Conservation (phyloP, 1,140 invertebrate genomes). For the Solen grandis region DNA sequence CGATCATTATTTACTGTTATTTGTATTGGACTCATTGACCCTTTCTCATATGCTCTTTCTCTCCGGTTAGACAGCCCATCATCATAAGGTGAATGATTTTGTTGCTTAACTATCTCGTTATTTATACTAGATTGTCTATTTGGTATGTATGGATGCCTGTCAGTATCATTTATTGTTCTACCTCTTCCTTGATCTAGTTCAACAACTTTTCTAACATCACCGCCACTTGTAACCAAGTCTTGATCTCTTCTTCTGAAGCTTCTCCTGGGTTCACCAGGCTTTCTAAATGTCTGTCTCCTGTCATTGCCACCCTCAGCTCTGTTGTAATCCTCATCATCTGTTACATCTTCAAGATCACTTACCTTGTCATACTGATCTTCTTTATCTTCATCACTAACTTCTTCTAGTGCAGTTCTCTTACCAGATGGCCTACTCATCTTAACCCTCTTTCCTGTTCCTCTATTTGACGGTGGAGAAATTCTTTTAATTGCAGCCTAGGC, state of each 20-base stretch:
- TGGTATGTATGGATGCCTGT: too few species aligned
- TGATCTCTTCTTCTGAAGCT: not conserved
- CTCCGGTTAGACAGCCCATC: too few species aligned
- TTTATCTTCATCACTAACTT: slow-evolving; percentile 44
- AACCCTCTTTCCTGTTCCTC: too few species aligned
- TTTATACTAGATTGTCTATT: too few species aligned
- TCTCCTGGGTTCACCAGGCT: slow-evolving; percentile 41
- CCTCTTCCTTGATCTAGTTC: too few species aligned
- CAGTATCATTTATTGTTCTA: too few species aligned
- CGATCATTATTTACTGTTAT: slow-evolving; percentile 49
- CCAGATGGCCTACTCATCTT: too few species aligned
- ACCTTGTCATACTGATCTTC: slow-evolving; percentile 34
- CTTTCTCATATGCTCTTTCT: not conserved
- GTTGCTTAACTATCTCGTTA: too few species aligned
- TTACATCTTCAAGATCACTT: slow-evolving; percentile 51
- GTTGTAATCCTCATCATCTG: slow-evolving; percentile 34
- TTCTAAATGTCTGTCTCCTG: slow-evolving; percentile 32
- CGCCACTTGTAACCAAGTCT: not conserved
- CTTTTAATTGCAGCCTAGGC: slow-evolving; percentile 28
- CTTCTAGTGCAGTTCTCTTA: slow-evolving; percentile 12
- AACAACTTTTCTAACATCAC: not conserved
- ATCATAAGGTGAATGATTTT: too few species aligned
- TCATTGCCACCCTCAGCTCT: slow-evolving; percentile 1
- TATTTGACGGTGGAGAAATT: slow-evolving; percentile 46
- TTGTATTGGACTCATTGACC: slow-evolving; percentile 49